A percentile compares a stretch with the other conserved stretches of the same genome.
These are phyloP conservation scores for Sarcophaga peregrina DNA, from an alignment of 1,140 invertebrate genomes.

Conservation along the genomic window DNA sequence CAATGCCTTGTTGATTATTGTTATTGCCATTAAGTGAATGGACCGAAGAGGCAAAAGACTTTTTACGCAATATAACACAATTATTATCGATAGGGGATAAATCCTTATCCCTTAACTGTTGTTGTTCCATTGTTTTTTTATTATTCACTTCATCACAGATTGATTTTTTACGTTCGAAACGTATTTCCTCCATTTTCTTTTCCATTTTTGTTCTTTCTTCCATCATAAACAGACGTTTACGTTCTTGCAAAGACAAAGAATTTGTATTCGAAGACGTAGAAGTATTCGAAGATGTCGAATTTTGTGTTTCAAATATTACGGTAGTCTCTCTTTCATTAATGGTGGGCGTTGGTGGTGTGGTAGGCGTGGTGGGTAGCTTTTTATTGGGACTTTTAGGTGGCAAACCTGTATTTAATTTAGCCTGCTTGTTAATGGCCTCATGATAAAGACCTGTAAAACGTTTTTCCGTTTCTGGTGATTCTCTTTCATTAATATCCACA, in stretches of 20 bases:
- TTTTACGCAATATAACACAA: constrained; percentile 69
- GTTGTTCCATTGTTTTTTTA: constrained; percentile 41
- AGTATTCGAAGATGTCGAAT: too few species aligned
- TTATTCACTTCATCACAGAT: constrained; percentile 50
- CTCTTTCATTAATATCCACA: constrained; percentile 67
- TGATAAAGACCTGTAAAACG: constrained; percentile 40
- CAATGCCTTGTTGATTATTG: constrained; percentile 9
- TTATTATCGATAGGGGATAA: constrained; percentile 37
- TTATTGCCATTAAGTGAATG: constrained; percentile 32
- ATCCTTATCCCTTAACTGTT: not conserved
- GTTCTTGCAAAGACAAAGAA: constrained; percentile 59
- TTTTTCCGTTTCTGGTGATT: constrained; percentile 44
- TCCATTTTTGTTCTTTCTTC: constrained; percentile 55
- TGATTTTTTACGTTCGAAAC: constrained; percentile 55
- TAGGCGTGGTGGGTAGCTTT: constrained; percentile 49
- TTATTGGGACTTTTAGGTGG: constrained; percentile 49
- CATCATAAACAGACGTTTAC: constrained; percentile 57
- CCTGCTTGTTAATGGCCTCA: constrained; percentile 44
- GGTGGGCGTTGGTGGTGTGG: constrained; percentile 34
- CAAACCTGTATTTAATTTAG: constrained; percentile 49
- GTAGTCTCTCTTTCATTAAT: constrained; percentile 44
- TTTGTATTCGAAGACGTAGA: constrained; percentile 41
- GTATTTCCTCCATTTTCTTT: constrained; percentile 53
- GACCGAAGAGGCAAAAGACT: constrained; percentile 62
- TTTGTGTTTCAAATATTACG: constrained; percentile 41